Evolutionary conservation across 2,888 invertebrate species (phyloP).

Genomic region (Lucinisca nassula): DNA sequence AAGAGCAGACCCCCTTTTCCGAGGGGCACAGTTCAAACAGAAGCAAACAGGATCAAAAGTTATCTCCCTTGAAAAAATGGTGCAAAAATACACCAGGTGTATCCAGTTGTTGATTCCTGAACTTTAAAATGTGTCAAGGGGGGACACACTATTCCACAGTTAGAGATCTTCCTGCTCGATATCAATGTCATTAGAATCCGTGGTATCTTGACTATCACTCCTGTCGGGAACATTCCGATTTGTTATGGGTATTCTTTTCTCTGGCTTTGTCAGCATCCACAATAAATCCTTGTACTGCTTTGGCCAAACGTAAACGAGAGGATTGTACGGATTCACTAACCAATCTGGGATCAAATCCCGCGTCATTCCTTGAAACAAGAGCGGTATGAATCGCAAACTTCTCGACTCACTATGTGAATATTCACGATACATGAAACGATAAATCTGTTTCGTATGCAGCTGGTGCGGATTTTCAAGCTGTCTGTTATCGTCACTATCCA

Average conservation of each 20-base stretch:
- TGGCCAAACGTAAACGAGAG: constrained; percentile 80
- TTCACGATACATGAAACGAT: constrained; percentile 78
- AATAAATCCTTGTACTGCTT: constrained; percentile 81
- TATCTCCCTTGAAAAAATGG: too few relatives aligned
- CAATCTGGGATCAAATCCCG: constrained; percentile 74
- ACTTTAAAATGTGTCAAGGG: too few relatives aligned
- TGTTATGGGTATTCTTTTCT: constrained; percentile 68
- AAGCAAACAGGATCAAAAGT: too few relatives aligned
- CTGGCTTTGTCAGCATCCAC: constrained; percentile 83
- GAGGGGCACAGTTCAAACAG: too few relatives aligned
- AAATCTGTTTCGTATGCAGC: constrained; percentile 81
- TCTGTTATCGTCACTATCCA: constrained; percentile 58
- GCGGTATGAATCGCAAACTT: constrained; percentile 76
- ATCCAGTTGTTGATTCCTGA: too few relatives aligned
- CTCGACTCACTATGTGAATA: constrained; percentile 62
- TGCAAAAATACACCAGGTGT: too few relatives aligned
- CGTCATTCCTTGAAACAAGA: constrained; percentile 75
- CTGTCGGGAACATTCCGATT: neutral
- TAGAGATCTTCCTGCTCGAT: neutral
- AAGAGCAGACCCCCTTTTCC: too few relatives aligned
- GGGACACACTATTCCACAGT: too few relatives aligned
- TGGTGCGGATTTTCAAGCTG: constrained; percentile 41
- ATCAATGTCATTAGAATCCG: constrained; percentile 8
- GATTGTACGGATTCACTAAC: constrained; percentile 64
- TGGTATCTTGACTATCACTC: constrained; percentile 8